phyloP scores from a whole-genome alignment of 2,797 vertebrate genomes.

The Mus caroli region DNA sequence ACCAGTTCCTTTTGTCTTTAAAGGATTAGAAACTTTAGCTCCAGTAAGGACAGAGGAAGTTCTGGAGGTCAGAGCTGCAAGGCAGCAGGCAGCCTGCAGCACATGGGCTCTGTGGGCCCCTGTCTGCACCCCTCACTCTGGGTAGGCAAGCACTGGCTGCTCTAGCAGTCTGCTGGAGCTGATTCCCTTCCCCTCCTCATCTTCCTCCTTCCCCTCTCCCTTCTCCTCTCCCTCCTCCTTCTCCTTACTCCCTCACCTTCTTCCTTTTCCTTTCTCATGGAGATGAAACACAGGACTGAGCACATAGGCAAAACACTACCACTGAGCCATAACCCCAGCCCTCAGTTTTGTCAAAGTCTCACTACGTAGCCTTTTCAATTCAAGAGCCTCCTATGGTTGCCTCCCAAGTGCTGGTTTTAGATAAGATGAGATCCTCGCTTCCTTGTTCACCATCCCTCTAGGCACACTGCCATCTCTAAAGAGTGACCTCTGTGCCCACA shows the following conservation, averaged over 20 bases:
- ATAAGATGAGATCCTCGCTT: not conserved
- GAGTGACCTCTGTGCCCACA: not conserved
- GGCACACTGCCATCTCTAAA: slow-evolving; percentile 37
- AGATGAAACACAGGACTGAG: not conserved
- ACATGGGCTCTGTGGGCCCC: not conserved
- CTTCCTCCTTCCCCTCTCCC: too few relatives aligned
- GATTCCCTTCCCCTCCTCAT: not conserved
- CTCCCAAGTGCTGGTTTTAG: not conserved
- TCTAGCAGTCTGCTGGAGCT: slow-evolving; percentile 70
- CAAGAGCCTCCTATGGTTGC: not conserved
- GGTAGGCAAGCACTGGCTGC: slow-evolving; percentile 10
- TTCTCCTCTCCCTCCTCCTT: not conserved
- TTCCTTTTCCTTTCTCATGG: not conserved
- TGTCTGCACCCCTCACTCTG: not conserved
- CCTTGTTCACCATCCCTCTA: slow-evolving; percentile 63
- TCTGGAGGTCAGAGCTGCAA: not conserved
- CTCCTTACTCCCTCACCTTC: too few relatives aligned
- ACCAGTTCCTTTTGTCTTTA: not conserved
- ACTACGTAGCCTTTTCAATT: not conserved
- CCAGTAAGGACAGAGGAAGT: not conserved
- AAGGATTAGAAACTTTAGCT: not conserved
- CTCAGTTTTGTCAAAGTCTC: not conserved
- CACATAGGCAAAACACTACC: not conserved
- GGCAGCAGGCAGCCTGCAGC: not conserved
- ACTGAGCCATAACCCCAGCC: not conserved